Base-by-base conservation (phyloP, 2,888 invertebrate species). In the Lymantria dispar region DNA sequence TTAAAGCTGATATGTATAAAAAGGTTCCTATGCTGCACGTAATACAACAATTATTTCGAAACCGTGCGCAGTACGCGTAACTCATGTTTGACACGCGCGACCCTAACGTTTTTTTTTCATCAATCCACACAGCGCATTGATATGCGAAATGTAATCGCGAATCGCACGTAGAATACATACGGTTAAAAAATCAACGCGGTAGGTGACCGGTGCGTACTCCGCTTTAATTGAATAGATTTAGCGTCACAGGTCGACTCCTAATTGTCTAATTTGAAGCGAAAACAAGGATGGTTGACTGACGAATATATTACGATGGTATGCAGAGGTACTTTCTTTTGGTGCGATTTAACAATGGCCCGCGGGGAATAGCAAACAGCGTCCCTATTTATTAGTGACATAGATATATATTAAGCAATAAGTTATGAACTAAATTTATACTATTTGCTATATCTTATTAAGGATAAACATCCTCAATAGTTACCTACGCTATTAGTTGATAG, bases 251-350 rank as follows among this genome's bases (percentile, higher is more conserved):
- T 58, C 74, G 91, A 87, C 87, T 91, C 85, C 72, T 91, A 91
- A 91, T 90, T 83, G 91, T 87, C 88, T 91, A 86, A 90, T 90
- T 91, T 91, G 82, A 81, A 83, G 85, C 89, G 88, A 90, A 90
- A 89, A 86, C 88, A 83, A 80, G 80, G 80, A 79, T 68, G 72
- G 79, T 74, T 79, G 80, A 72, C 75, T 75, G 80, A 75, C 82
- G 83, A 85, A 87, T 87, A 84, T 80, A 83, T 85, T 84, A 78
- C 80, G 78, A 81, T 77, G 86, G 88, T 80, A 86, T 85, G 80
- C 78, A 78, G 82, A 78, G 77, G 80, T 80, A 88, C 91, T 91
- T 91, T 91, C 91, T 87, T 90, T 91, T 87, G 85, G 90, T 77
- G 70, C 83, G 82, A 80, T 83, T 78, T 76, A 79, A 81, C 78